Evolutionary conservation across 64 coral and sea anemone species (phyloP), one percentile per base, ranked within the genome.

Genomic region (Porites lutea): DNA sequence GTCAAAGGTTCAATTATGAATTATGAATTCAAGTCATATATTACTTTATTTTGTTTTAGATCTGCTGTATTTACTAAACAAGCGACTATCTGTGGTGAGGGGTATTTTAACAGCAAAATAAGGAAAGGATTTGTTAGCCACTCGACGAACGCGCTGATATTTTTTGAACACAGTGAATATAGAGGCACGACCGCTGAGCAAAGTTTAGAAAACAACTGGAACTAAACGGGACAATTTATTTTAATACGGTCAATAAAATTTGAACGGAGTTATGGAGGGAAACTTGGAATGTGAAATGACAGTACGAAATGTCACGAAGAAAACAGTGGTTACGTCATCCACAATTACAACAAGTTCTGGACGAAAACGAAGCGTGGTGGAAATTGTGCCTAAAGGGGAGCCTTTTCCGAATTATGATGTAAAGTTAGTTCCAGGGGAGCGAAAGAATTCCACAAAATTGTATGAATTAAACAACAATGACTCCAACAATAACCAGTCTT

Each of bases 311-410:
- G 57, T 49, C 0, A 11, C 14, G 45, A 65, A 52, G 8, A 69
- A 13, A 68, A 52, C 61, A 16, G 73, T 50, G 73, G 63, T 84
- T 6, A 68, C 10, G 7, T 67, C 62, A 23, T 21, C 63, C 3
- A 52, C 81, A 69, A 83, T 16, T n/a, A 64, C 15, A 66, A 84
- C 81, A 84, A 84, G 46, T 52, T 76, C 73, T 76, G 43, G 48
- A 48, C 61, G 8, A 52, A 84, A 84, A 11, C 44, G 46, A 3
- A 67, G 63, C 8, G 8, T 51, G 15, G 63, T 84, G 11, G 64
- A 69, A 52, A 84, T 84, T 61, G 61, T 5, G 52, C 19, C 47
- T 6, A 68, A 84, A 50, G 16, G 59, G 0, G 19, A 61, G 62
- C 16, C 43, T 53, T 69, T 68, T 19, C 59, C 13, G 16, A 51